These are phyloP conservation scores for Seriola aureovittata DNA, from an alignment of 2,113 vertebrate genomes.

Conservation along the genomic window DNA sequence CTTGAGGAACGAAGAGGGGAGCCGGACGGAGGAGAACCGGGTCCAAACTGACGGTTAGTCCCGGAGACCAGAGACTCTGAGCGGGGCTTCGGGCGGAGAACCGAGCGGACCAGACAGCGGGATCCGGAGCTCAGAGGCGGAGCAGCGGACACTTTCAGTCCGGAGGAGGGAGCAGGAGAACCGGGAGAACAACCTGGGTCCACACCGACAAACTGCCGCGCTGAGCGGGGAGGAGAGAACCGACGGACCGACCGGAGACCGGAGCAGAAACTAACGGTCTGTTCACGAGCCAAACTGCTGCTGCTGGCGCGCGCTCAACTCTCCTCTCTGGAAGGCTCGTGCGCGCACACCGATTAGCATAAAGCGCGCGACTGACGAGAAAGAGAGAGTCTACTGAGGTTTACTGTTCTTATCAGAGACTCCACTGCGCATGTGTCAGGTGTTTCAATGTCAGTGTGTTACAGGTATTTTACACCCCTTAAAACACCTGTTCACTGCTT, in stretches of 20 bases:
- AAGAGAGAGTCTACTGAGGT: background rate
- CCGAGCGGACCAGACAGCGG: background rate
- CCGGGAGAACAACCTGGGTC: background rate
- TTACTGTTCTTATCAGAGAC: too few species aligned
- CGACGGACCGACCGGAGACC: background rate
- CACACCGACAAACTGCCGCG: background rate
- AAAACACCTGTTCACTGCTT: too few species aligned
- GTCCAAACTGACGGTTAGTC: background rate
- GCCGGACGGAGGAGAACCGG: background rate
- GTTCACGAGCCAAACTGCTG: constrained; percentile 43
- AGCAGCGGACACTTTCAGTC: too few species aligned
- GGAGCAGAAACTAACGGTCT: constrained; percentile 26
- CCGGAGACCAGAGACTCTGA: background rate
- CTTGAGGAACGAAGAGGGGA: too few species aligned
- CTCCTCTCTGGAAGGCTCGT: background rate
- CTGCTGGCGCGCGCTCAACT: constrained; percentile 48
- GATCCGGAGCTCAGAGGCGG: background rate
- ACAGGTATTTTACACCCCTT: too few species aligned
- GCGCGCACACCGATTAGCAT: constrained; percentile 28
- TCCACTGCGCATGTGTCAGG: too few species aligned
- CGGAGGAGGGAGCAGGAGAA: too few species aligned
- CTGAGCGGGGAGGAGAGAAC: background rate
- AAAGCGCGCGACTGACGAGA: constrained; percentile 37
- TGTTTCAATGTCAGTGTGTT: too few species aligned
- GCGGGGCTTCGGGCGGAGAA: background rate